A percentile compares a stretch with the other conserved stretches of the same genome.
Evolutionary conservation across 2,113 vertebrate species (phyloP).

Genomic region (Climacteris rufus): DNA sequence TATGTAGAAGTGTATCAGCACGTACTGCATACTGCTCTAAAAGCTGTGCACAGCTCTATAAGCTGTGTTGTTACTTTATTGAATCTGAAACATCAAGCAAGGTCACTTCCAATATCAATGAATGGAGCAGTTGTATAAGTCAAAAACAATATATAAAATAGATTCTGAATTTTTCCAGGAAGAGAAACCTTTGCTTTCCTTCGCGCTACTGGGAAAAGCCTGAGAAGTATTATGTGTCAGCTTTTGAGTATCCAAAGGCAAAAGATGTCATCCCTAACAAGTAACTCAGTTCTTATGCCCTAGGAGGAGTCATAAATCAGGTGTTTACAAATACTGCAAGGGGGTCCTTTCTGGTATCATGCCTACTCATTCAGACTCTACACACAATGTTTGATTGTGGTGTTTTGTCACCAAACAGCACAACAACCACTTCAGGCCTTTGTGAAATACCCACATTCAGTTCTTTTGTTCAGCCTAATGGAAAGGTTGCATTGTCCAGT

Average conservation of each 20-base stretch:
- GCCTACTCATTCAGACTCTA: background rate
- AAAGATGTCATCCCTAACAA: background rate
- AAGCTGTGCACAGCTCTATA: background rate
- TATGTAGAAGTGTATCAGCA: background rate
- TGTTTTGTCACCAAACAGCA: background rate
- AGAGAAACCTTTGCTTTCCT: background rate
- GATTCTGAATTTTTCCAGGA: background rate
- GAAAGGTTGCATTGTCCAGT: background rate
- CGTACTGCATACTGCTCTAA: background rate
- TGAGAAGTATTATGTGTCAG: background rate
- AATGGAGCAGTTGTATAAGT: background rate
- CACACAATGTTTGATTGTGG: background rate
- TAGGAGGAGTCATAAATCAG: background rate
- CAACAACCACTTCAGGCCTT: background rate
- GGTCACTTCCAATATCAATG: background rate
- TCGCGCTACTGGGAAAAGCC: background rate
- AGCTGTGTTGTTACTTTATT: background rate
- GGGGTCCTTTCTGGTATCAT: background rate
- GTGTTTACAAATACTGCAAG: background rate
- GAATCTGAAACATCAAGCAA: background rate
- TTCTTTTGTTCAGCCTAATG: background rate
- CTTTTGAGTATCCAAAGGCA: background rate
- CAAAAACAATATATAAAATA: background rate
- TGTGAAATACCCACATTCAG: background rate
- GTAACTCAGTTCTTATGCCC: background rate